phyloP scores from a whole-genome alignment of 2,113 vertebrate species.

The Holacanthus passer region DNA sequence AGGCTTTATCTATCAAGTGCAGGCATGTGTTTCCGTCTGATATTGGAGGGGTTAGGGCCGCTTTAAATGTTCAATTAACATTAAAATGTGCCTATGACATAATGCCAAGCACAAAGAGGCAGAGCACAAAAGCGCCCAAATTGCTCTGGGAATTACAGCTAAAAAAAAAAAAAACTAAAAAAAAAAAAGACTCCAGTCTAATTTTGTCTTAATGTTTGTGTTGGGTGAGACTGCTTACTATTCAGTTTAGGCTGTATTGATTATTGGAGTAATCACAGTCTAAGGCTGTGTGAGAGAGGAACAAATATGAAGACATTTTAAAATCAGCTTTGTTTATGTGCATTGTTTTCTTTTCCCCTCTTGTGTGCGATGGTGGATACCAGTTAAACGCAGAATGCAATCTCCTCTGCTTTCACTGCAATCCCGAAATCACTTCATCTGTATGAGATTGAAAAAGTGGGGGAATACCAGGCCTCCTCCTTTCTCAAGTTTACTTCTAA shows the following conservation, averaged over 20 bases:
- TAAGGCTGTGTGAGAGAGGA: constrained; percentile 30
- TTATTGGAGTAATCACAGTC: constrained; percentile 57
- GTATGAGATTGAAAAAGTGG: constrained; percentile 64
- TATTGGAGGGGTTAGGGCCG: constrained; percentile 63
- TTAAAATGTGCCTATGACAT: constrained; percentile 78
- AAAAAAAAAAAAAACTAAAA: constrained; percentile 3
- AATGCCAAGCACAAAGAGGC: constrained; percentile 72
- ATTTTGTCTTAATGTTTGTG: constrained; percentile 65
- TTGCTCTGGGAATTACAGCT: constrained; percentile 70
- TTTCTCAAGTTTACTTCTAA: constrained; percentile 69
- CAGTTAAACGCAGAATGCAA: constrained; percentile 67
- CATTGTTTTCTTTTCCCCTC: constrained; percentile 42
- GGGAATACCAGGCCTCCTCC: constrained; percentile 39
- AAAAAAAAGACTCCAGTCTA: constrained; percentile 43
- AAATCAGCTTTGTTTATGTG: constrained; percentile 60
- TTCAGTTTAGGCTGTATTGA: constrained; percentile 51
- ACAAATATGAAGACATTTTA: constrained; percentile 57
- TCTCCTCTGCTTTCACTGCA: constrained; percentile 68
- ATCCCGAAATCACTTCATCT: constrained; percentile 72
- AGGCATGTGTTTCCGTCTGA: constrained; percentile 77
- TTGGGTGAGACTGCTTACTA: constrained; percentile 46
- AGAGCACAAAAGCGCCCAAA: constrained; percentile 71
- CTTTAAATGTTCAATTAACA: constrained; percentile 81
- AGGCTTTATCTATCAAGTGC: constrained; percentile 80
- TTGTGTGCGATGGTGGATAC: constrained; percentile 25